Conservation (phyloP, 2,797 vertebrate species). For the Cryptoblepharus egeriae region DNA sequence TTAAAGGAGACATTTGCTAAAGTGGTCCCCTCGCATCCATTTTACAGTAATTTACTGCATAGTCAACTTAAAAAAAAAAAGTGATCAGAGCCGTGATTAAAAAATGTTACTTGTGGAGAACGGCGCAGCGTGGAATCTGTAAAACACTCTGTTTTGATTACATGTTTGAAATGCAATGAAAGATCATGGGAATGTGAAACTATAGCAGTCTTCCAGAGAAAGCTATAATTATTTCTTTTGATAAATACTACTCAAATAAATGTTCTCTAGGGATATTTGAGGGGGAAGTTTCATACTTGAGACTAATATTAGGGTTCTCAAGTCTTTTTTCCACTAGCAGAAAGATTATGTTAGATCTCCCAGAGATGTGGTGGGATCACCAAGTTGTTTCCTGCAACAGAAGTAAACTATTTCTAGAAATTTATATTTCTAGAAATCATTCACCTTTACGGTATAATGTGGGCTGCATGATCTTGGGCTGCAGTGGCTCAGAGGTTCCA, state of each 20-base stretch:
- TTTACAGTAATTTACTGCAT: slow-evolving; percentile 12
- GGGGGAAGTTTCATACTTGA: slow-evolving; percentile 13
- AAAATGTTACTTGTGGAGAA: slow-evolving; percentile 5
- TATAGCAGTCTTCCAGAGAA: not conserved
- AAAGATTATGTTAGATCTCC: not conserved
- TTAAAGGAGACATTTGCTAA: not conserved
- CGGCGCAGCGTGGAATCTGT: not conserved
- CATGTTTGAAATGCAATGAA: slow-evolving; percentile 32
- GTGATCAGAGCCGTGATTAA: slow-evolving; percentile 21
- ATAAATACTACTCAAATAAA: slow-evolving; percentile 13
- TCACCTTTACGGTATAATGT: too few species aligned
- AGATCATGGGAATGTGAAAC: slow-evolving; percentile 28
- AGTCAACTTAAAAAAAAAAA: slow-evolving; percentile 4
- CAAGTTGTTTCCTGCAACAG: too few species aligned
- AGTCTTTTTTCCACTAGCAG: not conserved
- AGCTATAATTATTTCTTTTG: slow-evolving; percentile 37
- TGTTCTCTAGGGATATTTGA: not conserved
- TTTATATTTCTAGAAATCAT: too few species aligned
- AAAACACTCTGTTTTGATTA: slow-evolving; percentile 32
- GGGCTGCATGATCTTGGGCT: too few species aligned
- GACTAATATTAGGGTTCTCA: not conserved
- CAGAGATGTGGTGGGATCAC: too few species aligned
- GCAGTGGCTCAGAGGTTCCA: too few species aligned
- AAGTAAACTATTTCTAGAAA: too few species aligned
- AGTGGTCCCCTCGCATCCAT: not conserved